Percentiles rank a stretch among this genome's conserved stretches.
phyloP scores from a whole-genome alignment of 2,888 invertebrate genomes.

The Agrochola litura region DNA sequence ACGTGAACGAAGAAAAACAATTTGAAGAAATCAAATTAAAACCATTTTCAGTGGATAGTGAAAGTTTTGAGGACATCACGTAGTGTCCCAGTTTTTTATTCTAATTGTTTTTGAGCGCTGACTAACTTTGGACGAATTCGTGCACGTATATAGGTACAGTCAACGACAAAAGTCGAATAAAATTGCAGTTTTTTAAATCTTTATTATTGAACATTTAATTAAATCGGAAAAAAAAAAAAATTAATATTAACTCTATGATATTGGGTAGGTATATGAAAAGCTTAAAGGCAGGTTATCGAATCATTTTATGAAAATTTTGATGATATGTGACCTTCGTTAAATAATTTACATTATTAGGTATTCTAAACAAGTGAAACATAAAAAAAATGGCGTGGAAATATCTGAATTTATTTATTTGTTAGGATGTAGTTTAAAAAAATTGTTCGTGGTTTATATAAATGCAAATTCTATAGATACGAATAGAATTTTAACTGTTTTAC shows the following conservation, averaged over 20 bases:
- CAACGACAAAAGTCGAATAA: neutral
- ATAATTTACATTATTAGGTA: neutral
- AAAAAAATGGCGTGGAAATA: neutral
- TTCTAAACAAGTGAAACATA: neutral
- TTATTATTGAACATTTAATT: no score
- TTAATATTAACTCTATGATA: no score
- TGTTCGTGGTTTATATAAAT: neutral
- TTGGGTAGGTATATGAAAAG: no score
- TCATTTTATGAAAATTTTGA: neutral
- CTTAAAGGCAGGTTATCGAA: neutral
- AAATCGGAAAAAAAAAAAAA: no score
- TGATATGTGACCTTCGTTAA: neutral
- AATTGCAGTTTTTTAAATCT: neutral
- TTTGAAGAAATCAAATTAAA: slow-evolving; percentile 44
- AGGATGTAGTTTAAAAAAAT: neutral
- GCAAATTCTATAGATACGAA: neutral
- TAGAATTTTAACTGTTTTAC: neutral
- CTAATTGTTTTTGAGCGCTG: slow-evolving; percentile 35
- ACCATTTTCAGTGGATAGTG: slow-evolving; percentile 38
- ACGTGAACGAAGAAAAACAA: slow-evolving; percentile 22
- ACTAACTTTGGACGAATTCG: slow-evolving; percentile 20
- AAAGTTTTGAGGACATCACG: slow-evolving; percentile 57
- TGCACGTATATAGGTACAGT: neutral
- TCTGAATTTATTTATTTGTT: neutral
- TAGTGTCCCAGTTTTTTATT: slow-evolving; percentile 41